phyloP scores from a whole-genome alignment of 2,888 invertebrate species.

The Oscheius sp. region DNA sequence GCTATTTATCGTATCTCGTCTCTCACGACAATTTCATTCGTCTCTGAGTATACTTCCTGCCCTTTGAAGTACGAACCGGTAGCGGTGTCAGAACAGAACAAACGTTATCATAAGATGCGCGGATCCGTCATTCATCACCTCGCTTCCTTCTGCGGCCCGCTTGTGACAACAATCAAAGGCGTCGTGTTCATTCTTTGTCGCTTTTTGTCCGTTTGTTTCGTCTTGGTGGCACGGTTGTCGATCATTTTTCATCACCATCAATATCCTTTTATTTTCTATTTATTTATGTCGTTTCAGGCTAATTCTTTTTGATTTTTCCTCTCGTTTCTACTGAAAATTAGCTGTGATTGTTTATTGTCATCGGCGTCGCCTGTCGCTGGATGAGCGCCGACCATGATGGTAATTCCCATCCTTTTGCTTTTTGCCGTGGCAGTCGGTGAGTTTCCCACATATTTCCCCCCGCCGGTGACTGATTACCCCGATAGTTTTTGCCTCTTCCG shows the following conservation, averaged over 20 bases:
- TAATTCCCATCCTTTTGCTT: not conserved
- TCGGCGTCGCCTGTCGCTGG: not conserved
- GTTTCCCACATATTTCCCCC: not conserved
- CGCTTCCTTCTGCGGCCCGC: constrained; percentile 5
- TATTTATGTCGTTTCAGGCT: not conserved
- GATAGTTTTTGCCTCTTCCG: not conserved
- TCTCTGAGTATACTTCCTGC: too few relatives aligned
- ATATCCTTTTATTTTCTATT: not conserved
- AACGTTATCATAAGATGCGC: constrained; percentile 15
- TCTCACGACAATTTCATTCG: too few relatives aligned
- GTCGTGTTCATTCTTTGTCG: not conserved
- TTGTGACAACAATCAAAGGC: not conserved
- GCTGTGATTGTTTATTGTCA: not conserved
- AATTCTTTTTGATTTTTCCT: not conserved
- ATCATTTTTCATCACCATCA: too few relatives aligned
- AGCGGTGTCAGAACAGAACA: constrained; percentile 5
- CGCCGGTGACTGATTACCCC: not conserved
- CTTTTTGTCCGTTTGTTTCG: not conserved
- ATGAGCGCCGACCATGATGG: too few relatives aligned
- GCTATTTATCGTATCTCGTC: too few relatives aligned
- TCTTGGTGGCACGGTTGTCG: not conserved
- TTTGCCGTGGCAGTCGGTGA: not conserved
- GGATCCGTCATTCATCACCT: constrained; percentile 27
- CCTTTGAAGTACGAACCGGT: constrained; percentile 10
- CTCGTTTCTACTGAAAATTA: not conserved